Base-by-base conservation (phyloP, 2,888 invertebrate species). In the Amblyjoppa proteus region DNA sequence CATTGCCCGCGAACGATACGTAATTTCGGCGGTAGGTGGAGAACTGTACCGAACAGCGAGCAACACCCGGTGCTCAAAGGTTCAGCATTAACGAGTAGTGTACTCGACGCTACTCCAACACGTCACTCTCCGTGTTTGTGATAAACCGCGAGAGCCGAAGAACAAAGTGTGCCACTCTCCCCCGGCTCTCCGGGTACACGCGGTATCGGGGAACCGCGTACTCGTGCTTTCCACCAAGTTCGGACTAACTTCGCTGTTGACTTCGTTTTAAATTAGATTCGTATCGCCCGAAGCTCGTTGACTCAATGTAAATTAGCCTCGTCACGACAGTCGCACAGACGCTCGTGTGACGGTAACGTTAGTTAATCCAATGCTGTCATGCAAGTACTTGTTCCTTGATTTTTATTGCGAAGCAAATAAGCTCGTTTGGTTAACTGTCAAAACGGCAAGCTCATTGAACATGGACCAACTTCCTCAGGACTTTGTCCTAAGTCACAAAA, bases 61-160 rank as follows among this genome's bases (percentile, higher is more conserved):
- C 71, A 56, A 38, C 61, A 51, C 41, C 58, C 31, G 34, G 16
- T 64, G 51, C 20, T 56, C 34, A 66, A 61, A 41, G 56, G 49
- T 66, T 61, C 69, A 49, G 56, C 74, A 70, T 75, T 83, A 78
- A 83, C 74, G 79, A 61, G 70, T 75, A 64, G 53, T 83, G 79
- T 83, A 68, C 64, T 75, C 75, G 70, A 75, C 68, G 68, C 68
- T 16, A 71, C 20, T 25, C 38, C 58, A 64, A 81, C 69, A 61
- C 82, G 56, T 73, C 66, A 73, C 53, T 66, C 64, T 34, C 20
- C 58, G 76, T 83, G 66, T 77, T 45, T 68, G 70, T 64, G 66
- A 73, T 64, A 71, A 73, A 82, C 45, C 64, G 64, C 53, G 71
- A 56, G 71, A 64, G 13, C 28, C 70, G 53, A 53, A 51, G 68